Base-by-base conservation (phyloP, 2,888 invertebrate genomes). In the Malacosoma neustria region DNA sequence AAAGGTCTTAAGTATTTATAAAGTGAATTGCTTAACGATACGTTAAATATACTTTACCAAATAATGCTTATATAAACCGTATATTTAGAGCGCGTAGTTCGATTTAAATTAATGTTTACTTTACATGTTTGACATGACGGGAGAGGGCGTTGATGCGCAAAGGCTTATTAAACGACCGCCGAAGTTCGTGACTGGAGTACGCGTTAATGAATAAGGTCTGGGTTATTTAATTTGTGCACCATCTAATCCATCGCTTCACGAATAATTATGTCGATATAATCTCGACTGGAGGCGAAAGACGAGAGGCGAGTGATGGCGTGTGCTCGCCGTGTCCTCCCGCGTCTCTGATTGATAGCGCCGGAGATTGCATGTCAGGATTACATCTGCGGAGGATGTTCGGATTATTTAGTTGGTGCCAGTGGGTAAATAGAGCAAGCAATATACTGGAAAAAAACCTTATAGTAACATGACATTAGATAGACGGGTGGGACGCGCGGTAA, bases 351-450 rank as follows among this genome's bases (percentile, higher is more conserved):
- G 80, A 81, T 81, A 68, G 72, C 61, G 53, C 67, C 76, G 81
- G 77, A 81, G 79, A 81, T 81, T 81, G 79, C 80, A 76, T 75
- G 79, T 76, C 80, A 76, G 76, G 79, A 77, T 79, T 79, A 81
- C 73, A 79, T 74, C 76, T 76, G 69, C 64, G 67, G 63, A 70
- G 80, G 75, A 80, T 75, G 72, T 77, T 61, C 67, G 76, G 76
- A 73, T 77, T 79, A 80, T 79, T 76, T 75, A 75, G 79, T 71
- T 68, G 57, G 61, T 69, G 59, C 61, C 60, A 58, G 57, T 51
- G 61, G 48, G 61, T 70, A 67, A 73, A 75, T 74, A 69, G 63
- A 67, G 62, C 60, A 51, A 55, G 61, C 54, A 54, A 68, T 70
- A 68, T 69, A 59, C 58, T 47, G 49, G 51, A 56, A 62, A 66